Evolutionary conservation across 2,113 vertebrate genomes (phyloP).

Genomic region (Synodontis membranacea): DNA sequence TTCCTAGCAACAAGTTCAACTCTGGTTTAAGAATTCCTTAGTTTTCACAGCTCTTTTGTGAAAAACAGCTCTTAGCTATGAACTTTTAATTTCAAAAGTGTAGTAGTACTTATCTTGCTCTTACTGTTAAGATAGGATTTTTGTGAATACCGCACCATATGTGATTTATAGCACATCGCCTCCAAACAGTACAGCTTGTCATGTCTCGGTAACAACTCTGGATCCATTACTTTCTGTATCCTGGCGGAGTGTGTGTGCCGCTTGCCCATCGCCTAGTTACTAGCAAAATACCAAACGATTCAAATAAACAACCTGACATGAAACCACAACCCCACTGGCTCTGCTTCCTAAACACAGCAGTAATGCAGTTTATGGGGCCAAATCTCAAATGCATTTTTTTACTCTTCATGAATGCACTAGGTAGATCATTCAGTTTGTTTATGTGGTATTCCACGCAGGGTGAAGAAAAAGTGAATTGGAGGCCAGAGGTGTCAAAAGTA

Average conservation of each 20-base stretch:
- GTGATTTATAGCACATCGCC: neutral
- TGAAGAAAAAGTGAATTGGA: neutral
- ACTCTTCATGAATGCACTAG: neutral
- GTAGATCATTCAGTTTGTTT: neutral
- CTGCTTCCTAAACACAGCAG: neutral
- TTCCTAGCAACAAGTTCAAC: neutral
- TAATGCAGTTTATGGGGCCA: neutral
- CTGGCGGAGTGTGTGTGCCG: neutral
- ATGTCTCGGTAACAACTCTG: neutral
- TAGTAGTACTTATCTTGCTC: neutral
- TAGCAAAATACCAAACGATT: neutral
- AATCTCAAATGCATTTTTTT: neutral
- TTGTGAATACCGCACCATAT: neutral
- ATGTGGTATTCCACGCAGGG: neutral
- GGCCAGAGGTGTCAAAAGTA: too few species aligned
- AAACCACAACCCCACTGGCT: neutral
- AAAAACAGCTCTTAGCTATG: neutral
- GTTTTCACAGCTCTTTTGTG: neutral
- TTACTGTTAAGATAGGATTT: neutral
- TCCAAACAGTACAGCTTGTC: neutral
- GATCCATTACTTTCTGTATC: neutral
- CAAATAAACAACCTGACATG: neutral
- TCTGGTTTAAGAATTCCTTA: neutral
- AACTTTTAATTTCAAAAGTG: neutral
- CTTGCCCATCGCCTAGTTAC: neutral